Base-by-base conservation (phyloP, 2,888 invertebrate species). In the Limnephilus marmoratus region DNA sequence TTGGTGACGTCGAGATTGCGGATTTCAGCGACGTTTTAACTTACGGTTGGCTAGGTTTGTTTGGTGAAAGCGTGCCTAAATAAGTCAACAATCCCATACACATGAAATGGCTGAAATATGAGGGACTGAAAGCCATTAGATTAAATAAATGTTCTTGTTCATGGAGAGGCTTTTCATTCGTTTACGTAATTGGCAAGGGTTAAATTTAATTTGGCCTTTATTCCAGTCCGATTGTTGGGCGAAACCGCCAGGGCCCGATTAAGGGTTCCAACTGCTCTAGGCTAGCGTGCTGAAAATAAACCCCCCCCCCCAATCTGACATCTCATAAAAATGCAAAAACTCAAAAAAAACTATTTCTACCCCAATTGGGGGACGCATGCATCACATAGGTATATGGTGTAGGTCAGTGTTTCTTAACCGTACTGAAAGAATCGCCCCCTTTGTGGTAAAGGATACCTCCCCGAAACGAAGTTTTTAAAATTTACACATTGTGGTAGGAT, bases 161-260 rank as follows among this genome's bases (percentile, higher is more conserved):
- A 18, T 41, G 85, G 37, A 85, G 31, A 24, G 85, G 85, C 85
- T 37, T 41, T 85, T 85, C 41, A 85, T 41, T 85, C 85, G 85
- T 85, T 85, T 41, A 37, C 85, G 34, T 34, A 85, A 24, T 85
- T 85, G 31, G 85, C 37, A 85, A 85, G 85, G 85, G 85, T 85
- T 85, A 37, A 85, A 85, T 41, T 85, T 85, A 85, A 85, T 85
- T 85, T 85, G 41, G 85, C 85, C 1, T 85, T 85, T 85, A 85
- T 85, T 41, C 41, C 85, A 41, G 81, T 31, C 81, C 29, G 24
- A 81, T 81, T 81, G 81, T 81, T 29, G 13, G 81, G 31, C 12
- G 81, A 81, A n/a, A 29, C n/a, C 29, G 24, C 24, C 34, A 7
- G 34, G 85, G 34, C 41, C 41, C 41, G 41, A 7, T 41, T 41